Conservation (phyloP, 2,888 invertebrate species). For the Coenonympha arcania region DNA sequence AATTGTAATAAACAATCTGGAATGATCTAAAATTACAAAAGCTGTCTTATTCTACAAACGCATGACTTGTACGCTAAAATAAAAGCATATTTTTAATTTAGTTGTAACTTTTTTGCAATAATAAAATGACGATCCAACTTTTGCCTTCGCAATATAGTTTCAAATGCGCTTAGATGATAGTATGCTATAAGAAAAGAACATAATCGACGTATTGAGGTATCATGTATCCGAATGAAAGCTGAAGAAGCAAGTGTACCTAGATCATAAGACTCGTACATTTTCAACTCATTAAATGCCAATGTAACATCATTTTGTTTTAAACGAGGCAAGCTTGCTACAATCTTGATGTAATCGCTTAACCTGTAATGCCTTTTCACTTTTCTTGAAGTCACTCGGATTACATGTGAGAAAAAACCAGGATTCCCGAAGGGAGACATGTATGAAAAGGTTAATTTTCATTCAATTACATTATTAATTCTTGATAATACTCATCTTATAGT, state of each 20-base stretch:
- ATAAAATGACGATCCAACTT: not conserved
- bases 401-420: no score
- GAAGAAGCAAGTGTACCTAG: constrained; percentile 44
- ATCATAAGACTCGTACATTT: no score
- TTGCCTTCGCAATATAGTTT: not conserved
- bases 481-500: no score
- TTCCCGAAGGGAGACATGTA: no score
- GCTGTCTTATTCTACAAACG: constrained; percentile 32
- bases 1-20: constrained; percentile 14
- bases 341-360: no score
- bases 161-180: constrained; percentile 1
- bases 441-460: no score
- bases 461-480: no score
- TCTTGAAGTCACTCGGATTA: no score
- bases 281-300: not conserved
- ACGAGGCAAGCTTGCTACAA: no score
- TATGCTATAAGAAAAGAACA: constrained; percentile 14
- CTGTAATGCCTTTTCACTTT: no score
- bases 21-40: constrained; percentile 24
- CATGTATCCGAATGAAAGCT: constrained; percentile 44
- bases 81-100: constrained; percentile 16
- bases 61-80: constrained; percentile 10
- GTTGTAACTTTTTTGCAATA: no score
- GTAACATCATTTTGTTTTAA: not conserved
- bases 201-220: constrained; percentile 4